Base-by-base conservation (phyloP, 2,113 vertebrate genomes). In the Sigmodon hispidus region DNA sequence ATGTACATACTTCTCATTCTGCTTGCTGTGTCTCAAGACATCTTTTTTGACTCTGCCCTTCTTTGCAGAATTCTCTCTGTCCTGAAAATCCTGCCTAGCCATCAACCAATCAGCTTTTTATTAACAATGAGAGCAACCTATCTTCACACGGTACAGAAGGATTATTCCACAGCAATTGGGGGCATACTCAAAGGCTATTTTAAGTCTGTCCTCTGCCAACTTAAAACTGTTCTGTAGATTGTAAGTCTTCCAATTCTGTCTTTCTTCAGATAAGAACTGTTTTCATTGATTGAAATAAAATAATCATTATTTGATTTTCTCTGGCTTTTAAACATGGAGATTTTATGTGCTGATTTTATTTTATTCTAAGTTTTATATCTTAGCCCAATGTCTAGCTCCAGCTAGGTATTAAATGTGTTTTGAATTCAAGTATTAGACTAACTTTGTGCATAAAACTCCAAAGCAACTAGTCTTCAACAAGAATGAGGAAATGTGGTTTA, bases 371-470 rank as follows among this genome's bases (percentile, higher is more conserved):
- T 24, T 87, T 87, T 40, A 70, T 70, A 55, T 76, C 80, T 93
- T 57, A 79, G 26, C 19, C 59, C 19, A 83, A 89, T 50, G 22
- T 57, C 26, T 40, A 31, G 8, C 11, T 90, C 83, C 10, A 73
- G 50, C 3, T 36, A 90, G 34, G 40, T 57, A 19, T 69, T 96
- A 24, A 89, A 86, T 40, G 57, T 31, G 63, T 50, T 3, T 92
- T 93, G n/a, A 94, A 26, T 9, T 87, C 43, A 83, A 52, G 10
- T 24, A 67, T 55, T 73, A 67, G 87, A 75, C 1, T 89, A 36
- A 92, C 85, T 50, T 96, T 92, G n/a, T 43, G 94, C 85, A 73
- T 70, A 70, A 96, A 87, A 4, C 52, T 55, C 16, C 10, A 55
- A 92, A 96, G 73, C 77, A 79, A 85, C 17, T 45, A 65, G 59